phyloP scores from a whole-genome alignment of 2,113 vertebrate species.

The Phrynosoma blainvillii region DNA sequence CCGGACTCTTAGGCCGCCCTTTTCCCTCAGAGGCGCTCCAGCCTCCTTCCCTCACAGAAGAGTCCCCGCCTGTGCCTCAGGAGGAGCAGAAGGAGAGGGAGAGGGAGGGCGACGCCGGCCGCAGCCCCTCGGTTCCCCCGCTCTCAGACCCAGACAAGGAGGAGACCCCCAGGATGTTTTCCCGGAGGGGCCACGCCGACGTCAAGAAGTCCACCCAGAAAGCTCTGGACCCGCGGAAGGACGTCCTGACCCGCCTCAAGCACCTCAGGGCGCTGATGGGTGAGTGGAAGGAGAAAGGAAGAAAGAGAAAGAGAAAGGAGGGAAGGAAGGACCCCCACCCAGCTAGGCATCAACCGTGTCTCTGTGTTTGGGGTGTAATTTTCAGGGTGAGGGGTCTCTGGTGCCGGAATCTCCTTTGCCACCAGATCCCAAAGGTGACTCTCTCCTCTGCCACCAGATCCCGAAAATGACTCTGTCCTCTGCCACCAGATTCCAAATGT shows the following conservation, averaged over 20 bases:
- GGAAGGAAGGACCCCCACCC: no score
- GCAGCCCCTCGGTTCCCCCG: background rate
- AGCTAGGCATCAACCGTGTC: no score
- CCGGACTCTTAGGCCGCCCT: background rate
- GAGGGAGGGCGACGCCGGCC: background rate
- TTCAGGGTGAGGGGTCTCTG: no score
- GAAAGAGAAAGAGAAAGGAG: background rate
- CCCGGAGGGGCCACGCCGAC: constrained; percentile 92
- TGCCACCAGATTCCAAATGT: no score
- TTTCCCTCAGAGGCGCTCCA: background rate
- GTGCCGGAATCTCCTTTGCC: no score
- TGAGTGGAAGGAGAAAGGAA: constrained; percentile 69
- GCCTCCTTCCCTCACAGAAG: background rate
- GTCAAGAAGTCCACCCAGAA: constrained; percentile 99
- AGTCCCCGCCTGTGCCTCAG: background rate
- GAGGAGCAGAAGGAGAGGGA: constrained; percentile 39
- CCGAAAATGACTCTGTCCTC: no score
- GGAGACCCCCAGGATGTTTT: constrained; percentile 84
- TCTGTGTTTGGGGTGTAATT: no score
- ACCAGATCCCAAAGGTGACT: no score
- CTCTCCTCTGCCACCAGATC: no score
- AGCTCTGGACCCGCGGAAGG: constrained; percentile 98
- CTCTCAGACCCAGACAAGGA: background rate
- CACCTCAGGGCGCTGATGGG: constrained; percentile 94
- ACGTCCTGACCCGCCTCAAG: constrained; percentile 92